These are phyloP conservation scores for Cheumatopsyche charites DNA, from an alignment of 1,140 invertebrate species.

Conservation along the genomic window DNA sequence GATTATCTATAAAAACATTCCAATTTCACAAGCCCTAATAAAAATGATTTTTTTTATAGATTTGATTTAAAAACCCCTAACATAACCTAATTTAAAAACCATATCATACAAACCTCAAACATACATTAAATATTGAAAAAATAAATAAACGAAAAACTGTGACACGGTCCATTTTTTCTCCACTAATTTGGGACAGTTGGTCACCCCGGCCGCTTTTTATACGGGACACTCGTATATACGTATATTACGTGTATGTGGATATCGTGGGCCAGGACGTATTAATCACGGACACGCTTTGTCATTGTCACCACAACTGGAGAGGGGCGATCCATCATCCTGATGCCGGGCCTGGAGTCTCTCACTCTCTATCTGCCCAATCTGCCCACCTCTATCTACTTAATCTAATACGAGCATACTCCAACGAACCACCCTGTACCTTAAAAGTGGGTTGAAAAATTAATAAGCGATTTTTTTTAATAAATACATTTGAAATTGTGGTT, in stretches of 20 bases:
- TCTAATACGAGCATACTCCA: conserved; percentile 4
- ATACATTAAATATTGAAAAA: no score
- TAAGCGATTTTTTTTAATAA: no score
- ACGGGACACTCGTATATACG: background rate
- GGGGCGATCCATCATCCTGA: conserved; percentile 32
- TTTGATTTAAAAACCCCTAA: no score
- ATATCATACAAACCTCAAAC: no score
- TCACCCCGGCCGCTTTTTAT: background rate
- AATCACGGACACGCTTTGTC: conserved; percentile 35
- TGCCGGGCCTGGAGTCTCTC: conserved; percentile 4
- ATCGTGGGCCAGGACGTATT: conserved; percentile 22
- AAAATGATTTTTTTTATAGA: no score
- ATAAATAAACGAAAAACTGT: no score
- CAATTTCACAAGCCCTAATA: no score
- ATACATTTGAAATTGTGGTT: no score
- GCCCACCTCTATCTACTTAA: conserved; percentile 14
- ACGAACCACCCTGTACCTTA: background rate
- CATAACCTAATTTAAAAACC: no score
- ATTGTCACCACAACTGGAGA: conserved; percentile 33
- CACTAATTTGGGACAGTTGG: background rate
- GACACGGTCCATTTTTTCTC: no score
- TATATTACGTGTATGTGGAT: background rate
- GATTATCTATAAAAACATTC: no score
- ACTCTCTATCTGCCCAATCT: background rate
- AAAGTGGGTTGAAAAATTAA: no score